phyloP scores from a whole-genome alignment of 1,140 invertebrate genomes.

The Drosophila suzukii region DNA sequence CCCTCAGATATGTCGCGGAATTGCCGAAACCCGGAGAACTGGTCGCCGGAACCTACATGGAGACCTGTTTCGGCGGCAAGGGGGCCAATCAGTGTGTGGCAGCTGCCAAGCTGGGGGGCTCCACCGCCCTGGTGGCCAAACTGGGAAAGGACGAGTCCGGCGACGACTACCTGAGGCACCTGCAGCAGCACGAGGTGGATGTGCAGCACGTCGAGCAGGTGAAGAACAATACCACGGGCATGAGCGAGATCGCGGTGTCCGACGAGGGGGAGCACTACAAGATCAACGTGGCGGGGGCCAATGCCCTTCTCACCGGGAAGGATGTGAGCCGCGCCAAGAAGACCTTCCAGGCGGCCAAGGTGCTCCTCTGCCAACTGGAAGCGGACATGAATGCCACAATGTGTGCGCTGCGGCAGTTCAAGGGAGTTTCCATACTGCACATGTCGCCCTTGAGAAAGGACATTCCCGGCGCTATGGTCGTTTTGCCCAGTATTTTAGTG shows the following conservation, averaged over 20 bases:
- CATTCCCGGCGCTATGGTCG: conserved; percentile 87
- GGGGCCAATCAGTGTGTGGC: conserved; percentile 98
- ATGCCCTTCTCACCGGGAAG: conserved; percentile 87
- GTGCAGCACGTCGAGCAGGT: conserved; percentile 85
- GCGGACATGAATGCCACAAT: conserved; percentile 90
- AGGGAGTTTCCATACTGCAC: conserved; percentile 92
- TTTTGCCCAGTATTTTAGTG: conserved; percentile 92
- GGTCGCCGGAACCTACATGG: conserved; percentile 91
- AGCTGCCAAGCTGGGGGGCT: conserved; percentile 92
- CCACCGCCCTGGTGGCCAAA: conserved; percentile 92
- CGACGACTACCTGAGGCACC: conserved; percentile 88
- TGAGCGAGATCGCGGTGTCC: conserved; percentile 91
- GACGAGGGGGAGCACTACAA: conserved; percentile 95
- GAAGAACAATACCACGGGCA: conserved; percentile 86
- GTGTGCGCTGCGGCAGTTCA: conserved; percentile 90
- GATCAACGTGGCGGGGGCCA: conserved; percentile 95
- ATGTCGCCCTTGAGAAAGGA: conserved; percentile 90
- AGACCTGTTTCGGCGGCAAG: conserved; percentile 95
- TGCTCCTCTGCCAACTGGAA: conserved; percentile 94
- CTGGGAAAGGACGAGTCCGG: conserved; percentile 91
- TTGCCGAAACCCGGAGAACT: conserved; percentile 96
- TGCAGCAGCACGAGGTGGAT: conserved; percentile 88
- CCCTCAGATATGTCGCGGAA: conserved; percentile 91
- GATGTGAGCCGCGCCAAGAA: conserved; percentile 86
- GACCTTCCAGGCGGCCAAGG: conserved; percentile 39